Base-by-base conservation (phyloP, 2,797 vertebrate genomes). In the Crax fasciolata region DNA sequence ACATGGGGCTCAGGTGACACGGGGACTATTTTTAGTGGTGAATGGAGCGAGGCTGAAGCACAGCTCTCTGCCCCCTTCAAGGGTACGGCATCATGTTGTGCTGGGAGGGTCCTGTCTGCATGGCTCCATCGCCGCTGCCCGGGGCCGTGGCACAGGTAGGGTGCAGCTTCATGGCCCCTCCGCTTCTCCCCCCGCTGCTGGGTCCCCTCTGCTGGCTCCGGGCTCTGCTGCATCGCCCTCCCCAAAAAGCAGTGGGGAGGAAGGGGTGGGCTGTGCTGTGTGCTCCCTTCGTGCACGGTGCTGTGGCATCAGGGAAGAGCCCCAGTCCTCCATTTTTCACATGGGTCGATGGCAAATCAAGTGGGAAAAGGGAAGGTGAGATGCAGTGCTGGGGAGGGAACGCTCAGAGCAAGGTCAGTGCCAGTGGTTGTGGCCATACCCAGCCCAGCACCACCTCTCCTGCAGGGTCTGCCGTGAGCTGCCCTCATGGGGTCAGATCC, bases 141-240 rank as follows among this genome's bases (percentile, higher is more conserved):
- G 62, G 63, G 66, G 1, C 28, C 58, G 68, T 57, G 77, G 49
- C 39, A 68, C 96, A 97, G 97, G 96, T 97, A 97, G 77, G 96
- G 43, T 2, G 71, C 63, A 52, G 18, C 85, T 80, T 38, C n/a
- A 48, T 23, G 18, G 6, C 10, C 58, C 62, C 27, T 23, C 73
- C 49, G 73, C 55, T 71, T 38, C 93, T 73, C 25, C 71, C 77
- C 18, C 61, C 14, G 3, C 65, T 1, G 41, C 77, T 14, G 51
- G 62, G 8, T 54, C 25, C 43, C 38, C 25, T 21, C 20, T 28
- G 38, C 46, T 39, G 43, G 28, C 39, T 80, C 44, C 16, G 48
- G 90, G 43, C 39, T 75, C 44, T 28, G 35, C 48, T n/a, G 44
- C 61, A 2, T 21, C 25, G 55, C 67, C 67, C 30, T 73, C 11